Evolutionary conservation across 2,888 invertebrate genomes (phyloP).

Genomic region (Zygaena filipendulae): DNA sequence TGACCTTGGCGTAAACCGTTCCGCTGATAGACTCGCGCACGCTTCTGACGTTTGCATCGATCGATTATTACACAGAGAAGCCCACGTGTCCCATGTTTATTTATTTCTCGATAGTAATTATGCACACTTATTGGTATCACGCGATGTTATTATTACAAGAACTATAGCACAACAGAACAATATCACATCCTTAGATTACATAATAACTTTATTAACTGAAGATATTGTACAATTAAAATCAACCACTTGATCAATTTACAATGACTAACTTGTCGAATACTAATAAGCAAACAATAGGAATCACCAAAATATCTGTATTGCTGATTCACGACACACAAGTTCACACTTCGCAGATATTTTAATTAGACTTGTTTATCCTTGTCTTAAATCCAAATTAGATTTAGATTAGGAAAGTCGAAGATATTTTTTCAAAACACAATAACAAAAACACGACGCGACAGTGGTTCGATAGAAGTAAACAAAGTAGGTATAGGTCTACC

Average conservation of each 20-base stretch:
- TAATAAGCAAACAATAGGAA: slow-evolving; percentile 13
- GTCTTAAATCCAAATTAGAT: slow-evolving; percentile 15
- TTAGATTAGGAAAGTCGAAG: slow-evolving; percentile 18
- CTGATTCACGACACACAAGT: neutral
- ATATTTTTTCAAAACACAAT: slow-evolving; percentile 41
- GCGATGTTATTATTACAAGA: slow-evolving; percentile 23
- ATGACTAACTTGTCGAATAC: slow-evolving; percentile 42
- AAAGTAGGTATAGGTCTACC: slow-evolving; percentile 37
- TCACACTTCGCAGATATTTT: too few relatives aligned
- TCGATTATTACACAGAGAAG: slow-evolving; percentile 40
- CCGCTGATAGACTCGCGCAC: slow-evolving; percentile 62
- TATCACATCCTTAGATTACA: slow-evolving; percentile 41
- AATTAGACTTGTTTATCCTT: slow-evolving; percentile 8
- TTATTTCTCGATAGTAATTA: too few relatives aligned
- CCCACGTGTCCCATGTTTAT: slow-evolving; percentile 60
- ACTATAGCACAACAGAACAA: slow-evolving; percentile 23
- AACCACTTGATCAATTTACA: slow-evolving; percentile 50
- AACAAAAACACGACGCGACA: slow-evolving; percentile 68
- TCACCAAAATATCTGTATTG: neutral
- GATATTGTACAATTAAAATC: slow-evolving; percentile 18
- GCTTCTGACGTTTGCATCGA: slow-evolving; percentile 59
- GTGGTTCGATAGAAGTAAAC: slow-evolving; percentile 63
- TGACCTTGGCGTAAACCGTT: slow-evolving; percentile 63
- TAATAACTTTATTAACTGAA: slow-evolving; percentile 28
- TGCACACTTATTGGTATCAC: slow-evolving; percentile 15